These are phyloP conservation scores for Cisticola juncidis DNA, from an alignment of 2,113 vertebrate genomes.

Conservation along the genomic window DNA sequence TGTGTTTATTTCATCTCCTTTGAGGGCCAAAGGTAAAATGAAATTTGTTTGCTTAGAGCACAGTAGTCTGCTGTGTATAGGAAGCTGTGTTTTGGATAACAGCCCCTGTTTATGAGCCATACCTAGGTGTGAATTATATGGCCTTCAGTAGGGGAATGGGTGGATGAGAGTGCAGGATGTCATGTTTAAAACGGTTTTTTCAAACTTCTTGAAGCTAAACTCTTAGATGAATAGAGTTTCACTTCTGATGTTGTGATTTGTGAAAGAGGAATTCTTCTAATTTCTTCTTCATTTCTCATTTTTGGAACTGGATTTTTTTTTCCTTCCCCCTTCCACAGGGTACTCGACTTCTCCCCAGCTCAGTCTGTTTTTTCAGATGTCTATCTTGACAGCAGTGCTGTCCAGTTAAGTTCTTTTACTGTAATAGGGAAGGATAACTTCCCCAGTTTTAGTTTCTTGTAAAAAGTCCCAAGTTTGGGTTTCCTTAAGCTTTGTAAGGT, in stretches of 20 bases:
- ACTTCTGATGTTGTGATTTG: not conserved
- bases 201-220: not conserved
- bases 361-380: not conserved
- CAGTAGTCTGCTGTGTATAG: not conserved
- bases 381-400: not conserved
- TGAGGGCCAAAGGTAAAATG: not conserved
- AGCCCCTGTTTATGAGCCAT: not conserved
- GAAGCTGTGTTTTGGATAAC: not conserved
- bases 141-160: not conserved
- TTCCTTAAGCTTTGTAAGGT: not conserved
- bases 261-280: not conserved
- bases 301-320: not conserved
- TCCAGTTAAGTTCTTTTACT: not conserved
- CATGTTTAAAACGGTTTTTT: not conserved
- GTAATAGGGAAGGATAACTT: not conserved
- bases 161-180: not conserved
- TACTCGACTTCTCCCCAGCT: not conserved
- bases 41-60: not conserved
- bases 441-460: not conserved
- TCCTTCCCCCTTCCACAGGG: rapidly evolving
- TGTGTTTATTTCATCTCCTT: not conserved
- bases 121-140: not conserved
- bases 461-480: not conserved
- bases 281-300: not conserved
- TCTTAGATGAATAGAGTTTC: not conserved